phyloP scores from a whole-genome alignment of 2,113 vertebrate genomes.

The Prochilodus magdalenae region DNA sequence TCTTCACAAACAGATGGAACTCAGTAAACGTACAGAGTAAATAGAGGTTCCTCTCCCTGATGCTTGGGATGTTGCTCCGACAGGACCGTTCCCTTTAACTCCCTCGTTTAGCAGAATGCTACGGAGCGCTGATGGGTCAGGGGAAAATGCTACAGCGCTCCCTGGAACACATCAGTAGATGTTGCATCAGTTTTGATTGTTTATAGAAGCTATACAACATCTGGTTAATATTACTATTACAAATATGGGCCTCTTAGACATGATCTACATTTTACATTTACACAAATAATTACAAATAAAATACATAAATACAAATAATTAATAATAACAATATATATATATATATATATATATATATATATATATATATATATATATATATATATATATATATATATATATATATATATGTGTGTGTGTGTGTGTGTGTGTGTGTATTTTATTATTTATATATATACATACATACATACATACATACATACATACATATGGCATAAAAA shows the following conservation, averaged over 20 bases:
- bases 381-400: no score
- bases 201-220: neutral
- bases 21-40: slow-evolving; percentile 61
- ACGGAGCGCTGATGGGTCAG: slow-evolving; percentile 59
- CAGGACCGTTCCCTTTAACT: slow-evolving; percentile 48
- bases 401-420: no score
- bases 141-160: slow-evolving; percentile 48
- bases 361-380: no score
- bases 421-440: no score
- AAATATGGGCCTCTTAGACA: neutral
- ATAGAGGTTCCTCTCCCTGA: slow-evolving; percentile 68
- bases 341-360: no score
- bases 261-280: neutral
- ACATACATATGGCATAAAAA: neutral
- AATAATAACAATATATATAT: no score
- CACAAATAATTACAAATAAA: no score
- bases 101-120: slow-evolving; percentile 71
- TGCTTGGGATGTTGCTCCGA: slow-evolving; percentile 55
- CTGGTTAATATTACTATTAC: no score
- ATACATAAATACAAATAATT: no score
- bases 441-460: no score
- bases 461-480: neutral
- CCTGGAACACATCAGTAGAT: slow-evolving; percentile 27
- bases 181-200: neutral
- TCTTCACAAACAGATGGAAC: no score